Evolutionary conservation across 2,113 vertebrate species (phyloP).

Genomic region (Notiomystis cincta): DNA sequence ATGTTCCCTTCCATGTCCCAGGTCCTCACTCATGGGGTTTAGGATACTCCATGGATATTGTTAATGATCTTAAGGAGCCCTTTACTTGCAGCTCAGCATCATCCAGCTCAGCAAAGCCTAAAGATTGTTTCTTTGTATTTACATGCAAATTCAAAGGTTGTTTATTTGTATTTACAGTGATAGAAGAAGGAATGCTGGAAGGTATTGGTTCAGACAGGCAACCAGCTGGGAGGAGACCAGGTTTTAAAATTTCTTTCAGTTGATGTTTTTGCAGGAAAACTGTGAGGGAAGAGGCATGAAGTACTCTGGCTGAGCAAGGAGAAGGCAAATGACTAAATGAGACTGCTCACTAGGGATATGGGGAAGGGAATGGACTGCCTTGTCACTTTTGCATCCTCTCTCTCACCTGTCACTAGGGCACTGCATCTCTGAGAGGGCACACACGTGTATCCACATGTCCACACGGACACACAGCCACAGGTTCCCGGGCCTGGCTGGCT

Average conservation of each 20-base stretch:
- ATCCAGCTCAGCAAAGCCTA: not conserved
- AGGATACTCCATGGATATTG: not conserved
- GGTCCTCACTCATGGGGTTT: not conserved
- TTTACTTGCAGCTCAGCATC: not conserved
- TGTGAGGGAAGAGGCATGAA: not conserved
- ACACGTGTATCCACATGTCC: rapidly evolving
- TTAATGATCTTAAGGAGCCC: not conserved
- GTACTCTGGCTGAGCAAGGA: not conserved
- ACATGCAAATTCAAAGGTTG: not conserved
- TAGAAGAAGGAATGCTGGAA: not conserved
- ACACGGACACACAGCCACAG: rapidly evolving
- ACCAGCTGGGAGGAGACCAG: not conserved
- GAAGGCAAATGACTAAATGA: not conserved
- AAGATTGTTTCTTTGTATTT: not conserved
- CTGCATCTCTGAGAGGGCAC: not conserved
- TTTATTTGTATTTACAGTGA: not conserved
- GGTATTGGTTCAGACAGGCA: not conserved
- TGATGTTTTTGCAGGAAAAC: not conserved
- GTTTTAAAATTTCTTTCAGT: not conserved
- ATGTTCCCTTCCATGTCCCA: not conserved
- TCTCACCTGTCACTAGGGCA: not conserved
- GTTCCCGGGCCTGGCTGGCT: not conserved
- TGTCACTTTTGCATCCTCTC: not conserved
- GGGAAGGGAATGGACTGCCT: not conserved
- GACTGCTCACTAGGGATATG: not conserved